Base-by-base conservation (phyloP, 2,113 vertebrate genomes). In the Thalassoma bifasciatum region DNA sequence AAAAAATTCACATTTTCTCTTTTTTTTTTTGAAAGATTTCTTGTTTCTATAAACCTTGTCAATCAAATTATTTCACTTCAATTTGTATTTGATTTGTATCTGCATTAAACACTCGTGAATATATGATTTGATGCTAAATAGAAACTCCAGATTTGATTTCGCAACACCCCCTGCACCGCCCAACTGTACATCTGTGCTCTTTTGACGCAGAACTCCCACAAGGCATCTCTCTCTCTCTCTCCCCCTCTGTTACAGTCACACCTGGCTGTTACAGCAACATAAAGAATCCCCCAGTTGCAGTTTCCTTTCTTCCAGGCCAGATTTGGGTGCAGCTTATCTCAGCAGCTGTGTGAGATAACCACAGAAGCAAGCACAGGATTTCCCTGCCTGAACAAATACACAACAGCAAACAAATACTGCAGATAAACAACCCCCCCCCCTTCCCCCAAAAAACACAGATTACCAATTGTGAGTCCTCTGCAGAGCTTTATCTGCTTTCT, bases 351-450 rank as follows among this genome's bases (percentile, higher is more conserved):
- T 34, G 64, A 69, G 68, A 74, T 69, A 72, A 72, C 47, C 50
- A 6, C 17, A 51, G 36, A n/a, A 71, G 21, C 42, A 51, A 70
- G 69, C 2, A 1, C 34, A 57, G 62, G 58, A 68, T 70, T 59
- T 53, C 56, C 46, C 83, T 52, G 21, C 22, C 50, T 37, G 54
- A 61, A 36, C 21, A 69, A 36, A 64, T 49, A 1, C 12, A 58
- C 58, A 71, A n/a, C 26, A 59, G 38, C 72, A 74, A 66, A 71
- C 42, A 79, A 66, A n/a, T n/a, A n/a, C n/a, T n/a, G n/a, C n/a
- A n/a, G n/a, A n/a, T n/a, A n/a, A n/a, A n/a, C n/a, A n/a, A n/a
- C n/a, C n/a, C n/a, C n/a, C n/a, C n/a, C n/a, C n/a, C n/a, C n/a
- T n/a, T n/a, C n/a, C n/a, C n/a, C n/a, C n/a, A n/a, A n/a, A n/a